A percentile compares a stretch with the other conserved stretches of the same genome.
Conservation (phyloP, 2,888 invertebrate genomes). For the Amblyteles armatorius region DNA sequence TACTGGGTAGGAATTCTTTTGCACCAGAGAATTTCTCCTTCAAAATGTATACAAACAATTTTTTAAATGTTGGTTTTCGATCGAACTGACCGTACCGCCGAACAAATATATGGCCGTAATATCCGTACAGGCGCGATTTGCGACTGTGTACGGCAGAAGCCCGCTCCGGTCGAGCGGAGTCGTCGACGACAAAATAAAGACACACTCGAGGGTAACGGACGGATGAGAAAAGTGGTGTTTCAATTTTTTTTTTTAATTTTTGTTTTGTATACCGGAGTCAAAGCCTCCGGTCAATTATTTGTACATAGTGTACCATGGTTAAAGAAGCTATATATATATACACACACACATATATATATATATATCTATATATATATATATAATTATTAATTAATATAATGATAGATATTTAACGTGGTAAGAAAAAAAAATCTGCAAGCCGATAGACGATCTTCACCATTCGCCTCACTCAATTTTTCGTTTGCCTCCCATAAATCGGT, state of each 20-base stretch:
- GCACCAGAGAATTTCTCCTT: background rate
- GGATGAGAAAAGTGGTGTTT: slow-evolving; percentile 41
- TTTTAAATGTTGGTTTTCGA: background rate
- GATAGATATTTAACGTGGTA: slow-evolving; percentile 78
- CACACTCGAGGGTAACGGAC: slow-evolving; percentile 28
- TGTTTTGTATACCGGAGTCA: slow-evolving; percentile 73
- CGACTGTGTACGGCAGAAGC: background rate
- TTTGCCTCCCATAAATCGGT: slow-evolving; percentile 16
- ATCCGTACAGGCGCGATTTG: background rate
- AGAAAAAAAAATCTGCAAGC: slow-evolving; percentile 68
- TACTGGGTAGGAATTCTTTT: background rate
- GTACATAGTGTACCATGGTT: slow-evolving; percentile 83
- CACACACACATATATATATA: slow-evolving; percentile 56
- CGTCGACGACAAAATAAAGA: slow-evolving; percentile 29
- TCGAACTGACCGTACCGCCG: background rate
- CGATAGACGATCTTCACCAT: slow-evolving; percentile 60
- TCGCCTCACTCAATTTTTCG: slow-evolving; percentile 58
- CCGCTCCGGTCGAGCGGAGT: background rate
- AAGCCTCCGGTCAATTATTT: slow-evolving; percentile 77
- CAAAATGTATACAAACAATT: background rate
- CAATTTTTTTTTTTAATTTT: slow-evolving; percentile 52
- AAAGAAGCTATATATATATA: slow-evolving; percentile 71
- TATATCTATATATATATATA: slow-evolving; percentile 70
- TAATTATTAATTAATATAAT: slow-evolving; percentile 80
- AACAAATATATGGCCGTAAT: background rate